phyloP scores from a whole-genome alignment of 2,888 invertebrate species.

The Lottia gigantea region DNA sequence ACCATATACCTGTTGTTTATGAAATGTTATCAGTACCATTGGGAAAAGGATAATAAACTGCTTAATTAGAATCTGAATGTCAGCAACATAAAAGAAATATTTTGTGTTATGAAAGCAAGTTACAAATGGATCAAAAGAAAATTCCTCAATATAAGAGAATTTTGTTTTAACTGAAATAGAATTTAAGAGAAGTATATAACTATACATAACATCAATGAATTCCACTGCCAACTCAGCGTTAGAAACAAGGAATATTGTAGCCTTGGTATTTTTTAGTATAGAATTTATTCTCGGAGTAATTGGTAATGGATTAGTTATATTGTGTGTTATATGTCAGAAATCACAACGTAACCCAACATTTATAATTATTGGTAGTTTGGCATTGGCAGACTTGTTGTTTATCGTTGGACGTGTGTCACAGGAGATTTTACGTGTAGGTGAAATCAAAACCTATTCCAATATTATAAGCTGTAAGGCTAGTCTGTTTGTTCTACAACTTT shows the following conservation, averaged over 20 bases:
- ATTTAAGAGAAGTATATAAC: too few relatives aligned
- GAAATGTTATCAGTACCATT: too few relatives aligned
- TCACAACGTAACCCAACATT: constrained; percentile 13
- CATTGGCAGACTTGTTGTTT: constrained; percentile 9
- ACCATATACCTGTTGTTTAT: too few relatives aligned
- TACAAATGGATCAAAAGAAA: too few relatives aligned
- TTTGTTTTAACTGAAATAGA: too few relatives aligned
- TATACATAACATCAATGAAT: too few relatives aligned
- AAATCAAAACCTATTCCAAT: not conserved
- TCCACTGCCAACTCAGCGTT: too few relatives aligned
- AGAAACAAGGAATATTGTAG: not conserved
- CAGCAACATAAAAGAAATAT: too few relatives aligned
- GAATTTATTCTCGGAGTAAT: not conserved
- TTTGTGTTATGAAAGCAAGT: too few relatives aligned
- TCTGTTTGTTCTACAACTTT: constrained; percentile 8
- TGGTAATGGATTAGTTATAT: constrained; percentile 5
- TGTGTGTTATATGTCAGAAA: not conserved
- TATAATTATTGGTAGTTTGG: constrained; percentile 14
- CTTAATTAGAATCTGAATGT: too few relatives aligned
- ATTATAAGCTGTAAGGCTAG: constrained; percentile 3
- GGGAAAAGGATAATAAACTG: too few relatives aligned
- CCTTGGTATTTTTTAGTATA: constrained; percentile 3
- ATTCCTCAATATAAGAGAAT: too few relatives aligned
- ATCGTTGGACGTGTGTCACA: constrained; percentile 6
- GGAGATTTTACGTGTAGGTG: constrained; percentile 6